These are phyloP conservation scores for Rhogogaster chlorosoma DNA, from an alignment of 2,888 invertebrate species.

Conservation along the genomic window DNA sequence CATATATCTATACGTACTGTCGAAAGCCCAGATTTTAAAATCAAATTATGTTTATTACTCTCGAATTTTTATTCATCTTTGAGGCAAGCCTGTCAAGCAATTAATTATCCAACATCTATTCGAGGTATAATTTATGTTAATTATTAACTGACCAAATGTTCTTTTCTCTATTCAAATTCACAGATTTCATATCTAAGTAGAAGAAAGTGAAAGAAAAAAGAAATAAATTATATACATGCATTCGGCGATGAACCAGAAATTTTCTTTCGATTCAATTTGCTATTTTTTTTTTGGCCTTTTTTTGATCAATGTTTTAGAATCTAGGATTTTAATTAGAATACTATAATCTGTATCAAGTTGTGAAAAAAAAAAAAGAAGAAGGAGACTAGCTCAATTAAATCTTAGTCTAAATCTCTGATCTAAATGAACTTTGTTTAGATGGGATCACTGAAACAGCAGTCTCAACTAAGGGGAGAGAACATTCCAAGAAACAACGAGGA, in stretches of 20 bases:
- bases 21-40: background rate
- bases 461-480: conserved; percentile 81
- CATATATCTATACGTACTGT: background rate
- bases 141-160: background rate
- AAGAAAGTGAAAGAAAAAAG: too few species aligned
- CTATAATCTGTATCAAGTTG: too few species aligned
- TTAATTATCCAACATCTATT: background rate
- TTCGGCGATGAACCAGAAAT: too few species aligned
- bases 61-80: background rate
- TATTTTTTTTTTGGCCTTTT: background rate
- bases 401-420: too few species aligned
- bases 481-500: conserved; percentile 58
- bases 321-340: too few species aligned
- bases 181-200: too few species aligned
- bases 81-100: background rate
- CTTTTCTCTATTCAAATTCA: too few species aligned
- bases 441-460: conserved; percentile 88
- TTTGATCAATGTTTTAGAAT: background rate
- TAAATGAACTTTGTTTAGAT: conserved; percentile 77
- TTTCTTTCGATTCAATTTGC: too few species aligned
- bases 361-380: too few species aligned
- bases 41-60: background rate
- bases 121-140: background rate
- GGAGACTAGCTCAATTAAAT: too few species aligned
- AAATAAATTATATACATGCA: too few species aligned